Evolutionary conservation across 2,113 vertebrate genomes (phyloP).

Genomic region (Pseudois nayaur): DNA sequence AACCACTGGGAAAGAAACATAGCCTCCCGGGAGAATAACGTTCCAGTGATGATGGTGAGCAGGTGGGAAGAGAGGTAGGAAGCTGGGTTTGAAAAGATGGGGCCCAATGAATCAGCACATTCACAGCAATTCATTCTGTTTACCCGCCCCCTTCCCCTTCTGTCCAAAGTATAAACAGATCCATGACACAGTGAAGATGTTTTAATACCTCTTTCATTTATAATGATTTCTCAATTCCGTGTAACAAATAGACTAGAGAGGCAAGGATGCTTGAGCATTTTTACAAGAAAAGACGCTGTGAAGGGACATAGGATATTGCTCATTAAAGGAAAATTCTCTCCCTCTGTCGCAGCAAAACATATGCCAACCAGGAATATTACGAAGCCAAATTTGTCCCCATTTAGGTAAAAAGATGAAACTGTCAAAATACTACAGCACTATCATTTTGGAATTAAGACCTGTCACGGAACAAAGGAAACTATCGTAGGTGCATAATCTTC

Average conservation of each 20-base stretch:
- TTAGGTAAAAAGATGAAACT: conserved; percentile 26
- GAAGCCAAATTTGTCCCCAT: not conserved
- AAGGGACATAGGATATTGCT: conserved; percentile 32
- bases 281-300: conserved; percentile 57
- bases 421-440: conserved; percentile 54
- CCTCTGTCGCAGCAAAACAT: conserved; percentile 33
- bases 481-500: not conserved
- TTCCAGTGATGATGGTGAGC: fast-evolving
- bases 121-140: not conserved
- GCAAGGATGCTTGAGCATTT: not conserved
- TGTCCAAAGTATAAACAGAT: not conserved
- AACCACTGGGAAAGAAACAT: not conserved
- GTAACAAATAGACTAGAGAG: conserved; percentile 15
- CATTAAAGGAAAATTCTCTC: conserved; percentile 48
- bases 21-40: not conserved
- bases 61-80: not conserved
- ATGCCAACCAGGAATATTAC: conserved; percentile 16
- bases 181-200: not conserved
- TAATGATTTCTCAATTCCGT: not conserved
- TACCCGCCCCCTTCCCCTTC: not conserved
- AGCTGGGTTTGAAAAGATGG: not conserved
- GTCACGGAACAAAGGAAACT: not conserved
- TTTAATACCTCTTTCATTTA: conserved; percentile 19
- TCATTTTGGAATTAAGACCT: conserved; percentile 48
- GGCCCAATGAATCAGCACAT: not conserved